Percentiles rank a stretch among this genome's conserved stretches.
These are phyloP conservation scores for Cnemophilus loriae DNA, from an alignment of 2,113 vertebrate genomes.

Conservation along the genomic window DNA sequence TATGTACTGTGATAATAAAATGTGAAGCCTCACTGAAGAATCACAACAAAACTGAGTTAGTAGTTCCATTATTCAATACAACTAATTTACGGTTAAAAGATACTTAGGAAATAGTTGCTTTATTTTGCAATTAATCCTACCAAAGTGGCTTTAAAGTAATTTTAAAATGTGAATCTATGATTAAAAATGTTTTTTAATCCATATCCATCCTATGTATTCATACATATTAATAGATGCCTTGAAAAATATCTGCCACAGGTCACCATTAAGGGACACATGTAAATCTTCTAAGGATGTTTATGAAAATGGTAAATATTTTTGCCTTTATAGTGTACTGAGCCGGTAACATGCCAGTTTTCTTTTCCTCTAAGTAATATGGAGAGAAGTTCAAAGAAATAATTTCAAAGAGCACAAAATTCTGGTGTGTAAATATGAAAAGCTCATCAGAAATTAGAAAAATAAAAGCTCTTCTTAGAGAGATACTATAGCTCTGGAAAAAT, in stretches of 20 bases:
- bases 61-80: not conserved
- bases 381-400: not conserved
- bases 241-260: not conserved
- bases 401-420: not conserved
- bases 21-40: not conserved
- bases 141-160: not conserved
- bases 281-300: conserved; percentile 1
- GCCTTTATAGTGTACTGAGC: not conserved
- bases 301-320: not conserved
- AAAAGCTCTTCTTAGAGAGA: not conserved
- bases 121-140: not conserved
- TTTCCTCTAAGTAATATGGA: not conserved
- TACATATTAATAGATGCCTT: not conserved
- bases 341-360: not conserved
- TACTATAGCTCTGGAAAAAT: not conserved
- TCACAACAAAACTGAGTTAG: not conserved
- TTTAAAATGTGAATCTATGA: not conserved
- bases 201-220: not conserved
- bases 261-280: not conserved
- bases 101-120: not conserved
- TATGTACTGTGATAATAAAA: not conserved
- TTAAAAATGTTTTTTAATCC: not conserved
- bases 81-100: not conserved
- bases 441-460: not conserved
- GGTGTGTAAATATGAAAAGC: not conserved